Conservation (phyloP, 2,113 vertebrate genomes). For the Rynchops niger region DNA sequence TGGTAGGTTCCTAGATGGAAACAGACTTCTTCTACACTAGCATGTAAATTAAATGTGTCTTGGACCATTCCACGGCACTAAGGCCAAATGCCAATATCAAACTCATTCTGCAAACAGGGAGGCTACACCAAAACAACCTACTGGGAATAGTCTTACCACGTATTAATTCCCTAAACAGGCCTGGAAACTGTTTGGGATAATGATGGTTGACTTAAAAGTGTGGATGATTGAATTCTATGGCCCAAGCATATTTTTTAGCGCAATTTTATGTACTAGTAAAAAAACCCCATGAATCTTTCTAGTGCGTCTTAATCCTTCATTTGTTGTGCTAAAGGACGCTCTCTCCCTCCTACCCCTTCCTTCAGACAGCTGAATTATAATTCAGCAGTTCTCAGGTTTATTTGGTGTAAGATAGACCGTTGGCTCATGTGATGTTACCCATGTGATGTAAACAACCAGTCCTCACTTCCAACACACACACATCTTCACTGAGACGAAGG, state of each 20-base stretch:
- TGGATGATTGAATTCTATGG: background rate
- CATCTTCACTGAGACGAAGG: background rate
- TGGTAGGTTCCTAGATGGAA: background rate
- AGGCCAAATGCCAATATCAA: background rate
- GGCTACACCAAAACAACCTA: background rate
- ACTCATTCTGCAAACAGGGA: background rate
- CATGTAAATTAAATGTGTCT: background rate
- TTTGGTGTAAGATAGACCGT: background rate
- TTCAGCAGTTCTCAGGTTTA: background rate
- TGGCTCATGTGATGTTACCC: background rate
- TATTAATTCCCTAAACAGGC: background rate
- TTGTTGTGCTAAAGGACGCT: fast-evolving
- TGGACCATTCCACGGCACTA: background rate
- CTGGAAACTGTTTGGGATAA: background rate
- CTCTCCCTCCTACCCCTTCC: background rate
- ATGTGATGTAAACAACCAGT: background rate
- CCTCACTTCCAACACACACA: background rate
- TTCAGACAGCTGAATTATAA: background rate
- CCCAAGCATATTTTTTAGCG: background rate
- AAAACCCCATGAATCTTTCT: background rate
- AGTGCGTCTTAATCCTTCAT: background rate
- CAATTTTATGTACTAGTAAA: background rate
- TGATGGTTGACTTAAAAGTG: background rate
- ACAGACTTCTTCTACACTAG: background rate
- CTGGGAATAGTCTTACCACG: background rate